Evolutionary conservation across 1,140 invertebrate species (phyloP).

Genomic region (Drosophila lacertosa): DNA sequence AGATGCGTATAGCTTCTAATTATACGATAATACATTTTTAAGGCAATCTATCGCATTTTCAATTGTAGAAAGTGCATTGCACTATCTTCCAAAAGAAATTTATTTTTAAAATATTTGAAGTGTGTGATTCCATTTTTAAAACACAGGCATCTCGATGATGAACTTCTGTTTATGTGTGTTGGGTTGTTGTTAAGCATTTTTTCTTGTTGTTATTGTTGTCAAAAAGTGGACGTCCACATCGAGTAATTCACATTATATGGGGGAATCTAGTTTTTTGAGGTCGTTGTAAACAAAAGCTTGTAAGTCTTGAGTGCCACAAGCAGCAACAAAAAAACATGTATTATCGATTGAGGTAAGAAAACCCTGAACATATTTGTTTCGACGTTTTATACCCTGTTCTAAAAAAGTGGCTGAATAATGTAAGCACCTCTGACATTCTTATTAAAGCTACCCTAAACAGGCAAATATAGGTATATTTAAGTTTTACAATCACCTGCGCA

Average conservation of each 20-base stretch:
- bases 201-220: conserved; percentile 9
- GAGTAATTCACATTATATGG: conserved; percentile 14
- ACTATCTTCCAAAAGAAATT: conserved; percentile 46
- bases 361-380: conserved; percentile 43
- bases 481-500: background rate
- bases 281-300: conserved; percentile 19
- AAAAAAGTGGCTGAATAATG: conserved; percentile 8
- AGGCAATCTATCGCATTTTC: conserved; percentile 33
- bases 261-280: conserved; percentile 4
- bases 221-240: conserved; percentile 1
- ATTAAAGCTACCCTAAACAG: background rate
- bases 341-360: conserved; percentile 56
- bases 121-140: conserved; percentile 64
- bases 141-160: conserved; percentile 17
- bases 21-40: conserved; percentile 41
- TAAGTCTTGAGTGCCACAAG: conserved; percentile 10
- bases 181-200: conserved; percentile 19
- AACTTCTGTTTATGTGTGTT: conserved; percentile 27
- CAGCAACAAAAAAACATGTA: conserved; percentile 42
- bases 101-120: conserved; percentile 69
- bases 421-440: conserved; percentile 12
- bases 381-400: conserved; percentile 36
- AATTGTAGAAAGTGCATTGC: conserved; percentile 66
- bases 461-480: too few species aligned
- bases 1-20: conserved; percentile 38